Conservation (phyloP, 2,797 vertebrate species). For the Peromyscus eremicus region DNA sequence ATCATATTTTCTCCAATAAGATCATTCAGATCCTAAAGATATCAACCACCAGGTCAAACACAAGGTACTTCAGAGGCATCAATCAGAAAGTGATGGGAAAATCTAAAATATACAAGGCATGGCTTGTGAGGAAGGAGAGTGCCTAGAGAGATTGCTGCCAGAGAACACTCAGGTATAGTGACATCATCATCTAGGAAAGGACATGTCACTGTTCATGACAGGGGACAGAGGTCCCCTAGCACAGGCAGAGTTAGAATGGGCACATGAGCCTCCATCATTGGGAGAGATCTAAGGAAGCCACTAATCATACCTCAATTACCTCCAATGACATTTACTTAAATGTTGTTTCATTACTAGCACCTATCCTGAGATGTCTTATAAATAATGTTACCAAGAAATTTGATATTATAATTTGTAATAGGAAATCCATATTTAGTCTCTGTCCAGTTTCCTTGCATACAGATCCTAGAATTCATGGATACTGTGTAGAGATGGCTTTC, state of each 20-base stretch:
- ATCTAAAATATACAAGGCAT: not conserved
- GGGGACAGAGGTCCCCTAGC: not conserved
- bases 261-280: rapidly evolving
- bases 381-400: not conserved
- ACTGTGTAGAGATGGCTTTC: not conserved
- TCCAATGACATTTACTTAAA: constrained; percentile 26
- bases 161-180: no score
- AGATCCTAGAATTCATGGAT: not conserved
- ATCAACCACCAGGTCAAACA: not conserved
- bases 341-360: not conserved
- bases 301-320: not conserved
- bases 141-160: no score
- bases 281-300: not conserved
- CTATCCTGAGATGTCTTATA: not conserved
- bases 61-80: not conserved
- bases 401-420: not conserved
- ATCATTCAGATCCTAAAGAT: not conserved
- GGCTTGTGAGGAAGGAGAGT: rapidly evolving
- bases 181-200: not conserved
- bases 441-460: not conserved
- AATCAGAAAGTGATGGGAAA: not conserved
- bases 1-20: not conserved
- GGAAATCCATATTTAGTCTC: not conserved
- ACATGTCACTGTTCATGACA: no score
- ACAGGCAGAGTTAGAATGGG: not conserved